Base-by-base conservation (phyloP, 1,140 invertebrate species). In the Zaprionus gabonicus region DNA sequence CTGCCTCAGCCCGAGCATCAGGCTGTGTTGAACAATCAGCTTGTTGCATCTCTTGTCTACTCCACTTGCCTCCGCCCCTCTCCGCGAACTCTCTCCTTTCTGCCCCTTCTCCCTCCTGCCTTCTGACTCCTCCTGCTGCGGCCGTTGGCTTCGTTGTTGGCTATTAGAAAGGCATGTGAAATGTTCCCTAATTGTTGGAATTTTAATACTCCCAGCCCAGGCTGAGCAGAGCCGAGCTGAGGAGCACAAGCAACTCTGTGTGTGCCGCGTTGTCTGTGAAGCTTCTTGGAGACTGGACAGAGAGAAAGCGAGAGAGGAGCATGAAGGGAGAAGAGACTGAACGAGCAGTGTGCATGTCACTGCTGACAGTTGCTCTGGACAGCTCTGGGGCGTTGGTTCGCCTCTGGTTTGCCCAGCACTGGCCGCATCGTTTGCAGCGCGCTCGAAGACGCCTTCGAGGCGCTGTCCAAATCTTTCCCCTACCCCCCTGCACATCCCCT, bases 151-250 rank as follows among this genome's bases (percentile, higher is more conserved):
- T 59, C 75, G 82, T 86, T 84, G 79, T 80, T 90, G 84, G 84
- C 85, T 84, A 88, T 88, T 88, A 88, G 84, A 88, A 88, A 88
- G 84, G 84, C 84, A 88, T 88, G 84, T 84, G 85, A 88, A 88
- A 90, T 88, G 84, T 90, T 88, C 78, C 84, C 84, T 88, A 88
- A 88, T 88, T 88, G 84, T 88, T 88, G 84, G 84, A 88, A 88
- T 88, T 84, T 88, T 88, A 90, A 88, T 88, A 88, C 84, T 85
- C 73, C 68, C 69, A 69, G 59, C 73, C 59, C 31, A 13, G 23
- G 65, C 69, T 66, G 59, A 67, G n/a, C 20, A 53, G 27, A n/a
- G 9, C n/a, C 4, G 13, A 41, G 15, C 38, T 41, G 13, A 4
- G 15, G 38, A 44, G 41, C 41, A 7, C 15, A 44, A n/a, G 41